These are phyloP conservation scores for Brachylomia viminalis DNA, from an alignment of 2,888 invertebrate genomes.

Conservation along the genomic window DNA sequence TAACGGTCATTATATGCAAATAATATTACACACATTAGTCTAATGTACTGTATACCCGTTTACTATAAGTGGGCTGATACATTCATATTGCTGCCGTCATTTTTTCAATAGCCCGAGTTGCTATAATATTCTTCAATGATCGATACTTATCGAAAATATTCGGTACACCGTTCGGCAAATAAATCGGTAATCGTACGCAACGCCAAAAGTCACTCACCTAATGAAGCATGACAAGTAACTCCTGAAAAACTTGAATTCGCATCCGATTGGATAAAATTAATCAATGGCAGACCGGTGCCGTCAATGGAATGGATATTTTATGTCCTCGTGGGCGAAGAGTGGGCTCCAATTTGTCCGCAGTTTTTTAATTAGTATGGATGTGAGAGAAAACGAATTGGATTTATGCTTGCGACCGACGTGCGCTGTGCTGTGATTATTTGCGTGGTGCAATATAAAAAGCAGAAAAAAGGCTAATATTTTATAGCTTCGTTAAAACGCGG, in stretches of 20 bases:
- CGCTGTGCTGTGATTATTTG: conserved; percentile 70
- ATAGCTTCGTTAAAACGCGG: conserved; percentile 67
- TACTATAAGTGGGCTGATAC: conserved; percentile 64
- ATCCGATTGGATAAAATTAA: conserved; percentile 88
- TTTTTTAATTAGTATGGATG: conserved; percentile 89
- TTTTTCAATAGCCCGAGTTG: conserved; percentile 36
- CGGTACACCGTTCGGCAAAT: conserved; percentile 31
- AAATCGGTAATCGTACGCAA: conserved; percentile 67
- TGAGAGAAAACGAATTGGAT: conserved; percentile 86
- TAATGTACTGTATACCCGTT: conserved; percentile 63
- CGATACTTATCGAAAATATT: conserved; percentile 45
- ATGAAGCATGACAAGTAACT: conserved; percentile 86
- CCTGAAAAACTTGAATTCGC: conserved; percentile 85
- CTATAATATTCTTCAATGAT: conserved; percentile 39
- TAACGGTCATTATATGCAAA: conserved; percentile 90
- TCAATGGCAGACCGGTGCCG: conserved; percentile 82
- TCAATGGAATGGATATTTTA: conserved; percentile 88
- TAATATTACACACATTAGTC: conserved; percentile 82
- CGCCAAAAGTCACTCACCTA: conserved; percentile 74
- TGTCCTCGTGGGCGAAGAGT: conserved; percentile 88
- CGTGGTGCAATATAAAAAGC: conserved; percentile 68
- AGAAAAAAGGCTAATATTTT: conserved; percentile 67
- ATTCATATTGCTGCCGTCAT: conserved; percentile 41
- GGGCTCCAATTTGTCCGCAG: conserved; percentile 89
- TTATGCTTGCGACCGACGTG: conserved; percentile 76